A percentile compares a stretch with the other conserved stretches of the same genome.
These are phyloP conservation scores for Oxytorus armatus DNA, from an alignment of 2,888 invertebrate genomes.

Conservation along the genomic window DNA sequence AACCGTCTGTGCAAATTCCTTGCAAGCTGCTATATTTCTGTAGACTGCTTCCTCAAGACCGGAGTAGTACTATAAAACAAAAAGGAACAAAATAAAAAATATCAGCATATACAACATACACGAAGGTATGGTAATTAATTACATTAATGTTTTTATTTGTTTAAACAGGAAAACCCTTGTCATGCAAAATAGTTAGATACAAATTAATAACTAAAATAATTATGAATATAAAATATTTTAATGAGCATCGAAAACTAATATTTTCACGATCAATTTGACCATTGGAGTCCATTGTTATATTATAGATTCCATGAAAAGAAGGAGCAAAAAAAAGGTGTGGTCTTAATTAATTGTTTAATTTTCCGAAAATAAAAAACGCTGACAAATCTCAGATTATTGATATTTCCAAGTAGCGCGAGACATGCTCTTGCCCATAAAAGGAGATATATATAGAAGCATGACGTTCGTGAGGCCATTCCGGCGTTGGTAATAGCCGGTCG, in stretches of 20 bases:
- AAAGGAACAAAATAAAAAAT: not conserved
- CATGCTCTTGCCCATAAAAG: constrained; percentile 72
- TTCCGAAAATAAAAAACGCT: not conserved
- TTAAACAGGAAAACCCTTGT: too few species aligned
- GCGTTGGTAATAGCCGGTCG: constrained; percentile 50
- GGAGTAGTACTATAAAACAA: constrained; percentile 83
- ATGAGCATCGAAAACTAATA: not conserved
- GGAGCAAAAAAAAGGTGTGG: constrained; percentile 11
- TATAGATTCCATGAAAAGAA: not conserved
- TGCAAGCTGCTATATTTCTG: constrained; percentile 97
- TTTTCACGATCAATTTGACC: constrained; percentile 2
- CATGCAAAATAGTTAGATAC: not conserved
- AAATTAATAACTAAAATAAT: not conserved
- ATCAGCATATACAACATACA: not conserved
- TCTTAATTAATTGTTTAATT: not conserved
- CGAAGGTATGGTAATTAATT: too few species aligned
- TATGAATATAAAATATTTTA: not conserved
- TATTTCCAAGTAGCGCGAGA: constrained; percentile 47
- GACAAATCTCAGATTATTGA: constrained; percentile 20
- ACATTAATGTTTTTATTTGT: not conserved
- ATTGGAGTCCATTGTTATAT: not conserved
- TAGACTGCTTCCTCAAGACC: constrained; percentile 99
- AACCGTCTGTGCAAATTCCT: constrained; percentile 96
- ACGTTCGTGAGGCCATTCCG: constrained; percentile 59
- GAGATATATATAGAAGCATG: constrained; percentile 66